Conservation (phyloP, 2,113 vertebrate genomes). For the Rhombomys opimus region DNA sequence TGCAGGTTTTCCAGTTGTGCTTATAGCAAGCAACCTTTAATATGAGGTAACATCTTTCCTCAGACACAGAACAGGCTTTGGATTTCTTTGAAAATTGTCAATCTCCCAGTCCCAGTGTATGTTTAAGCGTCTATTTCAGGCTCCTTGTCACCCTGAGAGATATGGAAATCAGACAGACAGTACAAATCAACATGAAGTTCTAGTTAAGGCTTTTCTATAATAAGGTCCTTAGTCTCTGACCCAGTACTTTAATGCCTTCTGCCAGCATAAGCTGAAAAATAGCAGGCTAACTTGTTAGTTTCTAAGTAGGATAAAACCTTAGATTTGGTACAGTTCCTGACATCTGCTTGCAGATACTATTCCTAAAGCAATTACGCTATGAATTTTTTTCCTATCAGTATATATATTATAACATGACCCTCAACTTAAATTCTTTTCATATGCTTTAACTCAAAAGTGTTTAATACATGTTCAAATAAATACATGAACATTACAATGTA, state of each 20-base stretch:
- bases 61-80: not conserved
- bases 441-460: constrained; percentile 19
- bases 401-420: not conserved
- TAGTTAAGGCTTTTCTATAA: not conserved
- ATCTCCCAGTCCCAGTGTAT: not conserved
- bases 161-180: not conserved
- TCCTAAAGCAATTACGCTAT: constrained; percentile 1
- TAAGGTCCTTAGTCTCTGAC: not conserved
- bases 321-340: not conserved
- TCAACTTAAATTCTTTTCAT: constrained; percentile 35
- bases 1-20: constrained; percentile 11
- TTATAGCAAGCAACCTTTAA: constrained; percentile 33
- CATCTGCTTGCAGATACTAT: constrained; percentile 49
- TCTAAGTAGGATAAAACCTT: constrained; percentile 28
- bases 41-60: not conserved
- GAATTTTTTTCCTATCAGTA: constrained; percentile 20
- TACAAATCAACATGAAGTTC: constrained; percentile 8
- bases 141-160: not conserved
- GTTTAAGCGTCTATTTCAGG: not conserved
- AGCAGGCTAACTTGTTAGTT: not conserved
- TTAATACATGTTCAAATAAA: constrained; percentile 43
- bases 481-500: not conserved
- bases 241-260: not conserved
- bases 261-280: constrained; percentile 19
- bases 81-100: constrained; percentile 50